A percentile compares a stretch with the other conserved stretches of the same genome.
Conservation (phyloP, 2,113 vertebrate species). For the Cephalophus harveyi region DNA sequence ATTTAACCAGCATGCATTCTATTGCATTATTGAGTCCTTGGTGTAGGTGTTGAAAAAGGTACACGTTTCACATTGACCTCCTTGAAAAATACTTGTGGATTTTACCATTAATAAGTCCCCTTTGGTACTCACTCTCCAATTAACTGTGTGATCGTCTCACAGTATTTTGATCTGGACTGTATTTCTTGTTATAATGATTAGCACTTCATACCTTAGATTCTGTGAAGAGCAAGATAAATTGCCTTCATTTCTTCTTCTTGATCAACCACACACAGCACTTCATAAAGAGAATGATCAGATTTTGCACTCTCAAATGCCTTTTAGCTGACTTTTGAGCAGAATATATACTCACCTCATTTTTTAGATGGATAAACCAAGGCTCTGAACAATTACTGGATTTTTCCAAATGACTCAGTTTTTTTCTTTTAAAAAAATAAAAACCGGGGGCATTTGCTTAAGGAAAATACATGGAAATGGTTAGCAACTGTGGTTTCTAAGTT, state of each 20-base stretch:
- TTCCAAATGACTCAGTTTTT: not conserved
- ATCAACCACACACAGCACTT: not conserved
- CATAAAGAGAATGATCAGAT: not conserved
- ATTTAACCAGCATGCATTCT: not conserved
- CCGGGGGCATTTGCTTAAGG: not conserved
- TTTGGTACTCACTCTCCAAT: conserved; percentile 55
- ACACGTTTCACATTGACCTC: not conserved
- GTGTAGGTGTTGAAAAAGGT: conserved; percentile 32
- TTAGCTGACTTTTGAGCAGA: not conserved
- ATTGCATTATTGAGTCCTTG: not conserved
- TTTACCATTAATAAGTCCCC: conserved; percentile 11
- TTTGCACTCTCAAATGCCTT: not conserved
- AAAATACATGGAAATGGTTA: not conserved
- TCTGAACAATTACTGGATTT: not conserved
- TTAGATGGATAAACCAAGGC: not conserved
- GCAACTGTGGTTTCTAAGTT: not conserved
- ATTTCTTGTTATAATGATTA: conserved; percentile 61
- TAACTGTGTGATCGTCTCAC: conserved; percentile 47
- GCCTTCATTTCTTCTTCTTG: conserved; percentile 33
- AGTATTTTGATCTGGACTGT: conserved; percentile 58
- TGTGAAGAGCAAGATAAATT: conserved; percentile 51
- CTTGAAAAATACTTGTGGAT: conserved; percentile 2
- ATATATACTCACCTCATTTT: not conserved
- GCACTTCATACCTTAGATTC: conserved; percentile 35
- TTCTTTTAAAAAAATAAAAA: not conserved